Base-by-base conservation (phyloP, 2,113 vertebrate species). In the Orcinus orca region DNA sequence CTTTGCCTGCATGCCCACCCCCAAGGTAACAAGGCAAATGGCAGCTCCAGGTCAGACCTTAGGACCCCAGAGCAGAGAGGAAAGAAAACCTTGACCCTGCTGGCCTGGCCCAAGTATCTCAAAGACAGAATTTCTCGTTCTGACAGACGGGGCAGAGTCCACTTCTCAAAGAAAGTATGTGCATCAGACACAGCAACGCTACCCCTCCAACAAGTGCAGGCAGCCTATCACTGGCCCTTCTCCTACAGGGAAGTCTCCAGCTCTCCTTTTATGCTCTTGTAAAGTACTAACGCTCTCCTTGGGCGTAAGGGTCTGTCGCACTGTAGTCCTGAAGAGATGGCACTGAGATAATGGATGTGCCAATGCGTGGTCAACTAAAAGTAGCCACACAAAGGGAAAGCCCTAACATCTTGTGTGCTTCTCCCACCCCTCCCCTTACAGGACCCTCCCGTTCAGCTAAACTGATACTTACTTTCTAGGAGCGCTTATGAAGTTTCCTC, bases 301-400 rank as follows among this genome's bases (percentile, higher is more conserved):
- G 6, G 15, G 70, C 8, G 0, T 0, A 2, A 29, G 15, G 21
- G 15, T 6, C 58, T 2, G 14, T 44, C 13, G 5, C 31, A 23
- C 29, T 0, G 44, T 1, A 6, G 29, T n/a, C 38, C 58, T 15
- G 6, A 18, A 9, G 70, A 38, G 77, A 18, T 9, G 4, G 3
- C 25, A 0, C 6, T 15, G 31, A 3, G 44, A 18, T 41, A 2
- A 33, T 0, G 26, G 67, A 68, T 3, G 7, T 1, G 18, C 26
- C 8, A 1, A 7, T 0, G 8, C 20, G 9, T 47, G 12, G 11
- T 44, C 73, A 29, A 2, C 38, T 13, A 6, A 23, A n/a, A 13
- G 12, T 0, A 5, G 10, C 0, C 10, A 63, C 3, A 0, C 1
- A 33, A 10, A 15, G 14, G 11, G 17, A 23, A 5, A 8, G 68